Evolutionary conservation across 1,140 invertebrate genomes (phyloP).

Genomic region (Drosophila arawakana): DNA sequence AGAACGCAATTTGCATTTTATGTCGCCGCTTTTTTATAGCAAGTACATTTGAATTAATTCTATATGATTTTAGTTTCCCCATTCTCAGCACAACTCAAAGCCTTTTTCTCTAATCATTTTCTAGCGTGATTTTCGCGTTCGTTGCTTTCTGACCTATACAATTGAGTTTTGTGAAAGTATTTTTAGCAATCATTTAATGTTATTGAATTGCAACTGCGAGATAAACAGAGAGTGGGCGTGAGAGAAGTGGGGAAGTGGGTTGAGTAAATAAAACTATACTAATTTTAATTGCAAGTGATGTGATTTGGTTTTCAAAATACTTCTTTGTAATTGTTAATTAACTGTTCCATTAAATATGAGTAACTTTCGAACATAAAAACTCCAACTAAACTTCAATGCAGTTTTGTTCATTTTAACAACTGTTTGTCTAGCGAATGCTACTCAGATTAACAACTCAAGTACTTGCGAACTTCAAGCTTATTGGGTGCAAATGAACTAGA

Average conservation of each 20-base stretch:
- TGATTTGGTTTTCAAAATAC: background rate
- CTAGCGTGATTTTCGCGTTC: slow-evolving; percentile 7
- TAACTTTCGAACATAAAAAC: background rate
- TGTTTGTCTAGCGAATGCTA: slow-evolving; percentile 27
- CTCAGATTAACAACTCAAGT: slow-evolving; percentile 32
- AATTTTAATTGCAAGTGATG: too few species aligned
- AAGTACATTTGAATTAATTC: background rate
- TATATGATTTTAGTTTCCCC: slow-evolving; percentile 9
- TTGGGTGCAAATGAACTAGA: background rate
- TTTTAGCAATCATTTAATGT: slow-evolving; percentile 30
- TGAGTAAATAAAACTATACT: too few species aligned
- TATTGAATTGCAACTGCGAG: slow-evolving; percentile 17
- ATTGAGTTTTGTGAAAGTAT: slow-evolving; percentile 23
- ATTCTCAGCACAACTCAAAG: background rate
- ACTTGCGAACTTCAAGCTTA: slow-evolving; percentile 8
- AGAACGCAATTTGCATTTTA: slow-evolving; percentile 49
- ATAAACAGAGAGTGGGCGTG: too few species aligned
- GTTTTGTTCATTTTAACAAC: slow-evolving; percentile 17
- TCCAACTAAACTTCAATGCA: background rate
- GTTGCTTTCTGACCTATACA: slow-evolving; percentile 49
- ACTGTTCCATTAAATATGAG: background rate
- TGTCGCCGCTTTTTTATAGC: slow-evolving; percentile 22
- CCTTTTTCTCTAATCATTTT: background rate
- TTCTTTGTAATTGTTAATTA: background rate
- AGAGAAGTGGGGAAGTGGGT: background rate